phyloP scores from a whole-genome alignment of 1,140 invertebrate species.

The Formica exsecta region DNA sequence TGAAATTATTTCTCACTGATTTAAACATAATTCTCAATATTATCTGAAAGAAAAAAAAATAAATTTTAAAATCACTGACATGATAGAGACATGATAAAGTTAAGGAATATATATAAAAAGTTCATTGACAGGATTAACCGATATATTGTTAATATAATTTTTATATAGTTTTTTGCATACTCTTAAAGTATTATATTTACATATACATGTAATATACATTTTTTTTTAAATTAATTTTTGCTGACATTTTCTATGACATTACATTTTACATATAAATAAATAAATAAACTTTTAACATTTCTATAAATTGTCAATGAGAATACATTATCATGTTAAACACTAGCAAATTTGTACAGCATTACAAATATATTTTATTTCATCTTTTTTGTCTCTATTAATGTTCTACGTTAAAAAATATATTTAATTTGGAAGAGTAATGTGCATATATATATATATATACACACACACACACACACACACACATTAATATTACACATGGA shows the following conservation, averaged over 20 bases:
- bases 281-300: background rate
- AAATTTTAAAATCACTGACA: background rate
- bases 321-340: constrained; percentile 3
- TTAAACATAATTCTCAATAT: background rate
- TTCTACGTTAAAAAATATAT: background rate
- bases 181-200: background rate
- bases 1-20: background rate
- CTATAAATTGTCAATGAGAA: background rate
- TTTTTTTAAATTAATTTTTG: background rate
- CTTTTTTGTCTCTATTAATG: background rate
- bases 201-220: background rate
- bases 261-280: background rate
- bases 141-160: background rate
- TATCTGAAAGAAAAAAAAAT: background rate
- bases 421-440: background rate
- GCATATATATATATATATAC: no score
- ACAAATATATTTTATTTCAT: constrained; percentile 22
- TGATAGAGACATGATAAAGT: background rate
- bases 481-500: background rate
- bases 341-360: background rate
- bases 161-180: background rate
- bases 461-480: no score
- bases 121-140: background rate
- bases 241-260: background rate
- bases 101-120: background rate